phyloP scores from a whole-genome alignment of 2,113 vertebrate genomes.

The Eleginops maclovinus region DNA sequence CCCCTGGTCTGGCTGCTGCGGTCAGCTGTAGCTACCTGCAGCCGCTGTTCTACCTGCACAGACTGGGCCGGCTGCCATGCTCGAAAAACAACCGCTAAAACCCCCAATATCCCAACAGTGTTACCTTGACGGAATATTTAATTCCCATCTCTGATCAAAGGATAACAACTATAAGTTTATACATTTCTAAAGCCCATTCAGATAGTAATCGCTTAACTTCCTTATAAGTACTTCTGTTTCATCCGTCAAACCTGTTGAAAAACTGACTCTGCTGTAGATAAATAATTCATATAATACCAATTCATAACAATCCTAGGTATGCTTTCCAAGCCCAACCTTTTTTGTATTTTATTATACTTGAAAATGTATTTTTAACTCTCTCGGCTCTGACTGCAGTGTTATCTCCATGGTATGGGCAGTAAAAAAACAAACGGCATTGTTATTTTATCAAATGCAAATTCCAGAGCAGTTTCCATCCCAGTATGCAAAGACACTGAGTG shows the following conservation, averaged over 20 bases:
- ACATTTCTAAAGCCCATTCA: no score
- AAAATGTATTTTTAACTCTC: background rate
- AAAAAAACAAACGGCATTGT: background rate
- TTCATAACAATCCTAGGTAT: no score
- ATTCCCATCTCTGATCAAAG: background rate
- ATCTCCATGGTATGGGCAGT: background rate
- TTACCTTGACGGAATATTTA: background rate
- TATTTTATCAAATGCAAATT: background rate
- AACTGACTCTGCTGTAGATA: no score
- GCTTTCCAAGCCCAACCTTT: background rate
- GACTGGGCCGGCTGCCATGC: background rate
- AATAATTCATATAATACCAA: no score
- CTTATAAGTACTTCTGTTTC: no score
- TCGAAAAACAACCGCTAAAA: no score
- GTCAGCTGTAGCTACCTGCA: conserved; percentile 15
- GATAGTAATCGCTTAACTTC: no score
- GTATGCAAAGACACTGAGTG: conserved; percentile 15
- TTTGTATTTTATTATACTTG: background rate
- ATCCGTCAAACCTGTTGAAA: no score
- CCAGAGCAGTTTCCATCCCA: background rate
- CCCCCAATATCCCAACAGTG: background rate
- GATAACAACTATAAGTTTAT: background rate
- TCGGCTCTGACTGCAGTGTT: background rate
- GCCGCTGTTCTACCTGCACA: conserved; percentile 39
- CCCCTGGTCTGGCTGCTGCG: background rate